These are phyloP conservation scores for Venustoraphidia nigricollis DNA, from an alignment of 2,888 invertebrate species.

Conservation along the genomic window DNA sequence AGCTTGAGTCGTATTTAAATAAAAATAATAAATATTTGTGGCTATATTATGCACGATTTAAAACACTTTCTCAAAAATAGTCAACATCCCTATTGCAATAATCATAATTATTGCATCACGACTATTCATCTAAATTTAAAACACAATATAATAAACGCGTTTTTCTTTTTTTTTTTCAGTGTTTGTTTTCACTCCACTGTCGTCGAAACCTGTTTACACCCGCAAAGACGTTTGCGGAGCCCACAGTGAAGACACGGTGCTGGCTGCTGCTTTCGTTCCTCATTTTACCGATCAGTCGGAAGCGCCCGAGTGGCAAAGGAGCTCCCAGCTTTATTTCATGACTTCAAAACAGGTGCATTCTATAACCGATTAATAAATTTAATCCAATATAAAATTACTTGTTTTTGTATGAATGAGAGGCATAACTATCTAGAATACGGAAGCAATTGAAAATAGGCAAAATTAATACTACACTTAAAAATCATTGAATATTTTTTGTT, in stretches of 20 bases:
- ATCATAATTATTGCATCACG: too few relatives aligned
- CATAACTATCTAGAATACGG: too few relatives aligned
- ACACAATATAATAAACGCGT: constrained; percentile 7
- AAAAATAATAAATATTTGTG: too few relatives aligned
- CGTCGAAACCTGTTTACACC: constrained; percentile 35
- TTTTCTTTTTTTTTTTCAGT: constrained; percentile 29
- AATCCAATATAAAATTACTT: constrained; percentile 5
- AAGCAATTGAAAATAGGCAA: too few relatives aligned
- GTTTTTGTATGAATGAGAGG: background rate
- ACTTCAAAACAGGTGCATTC: constrained; percentile 37
- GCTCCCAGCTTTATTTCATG: constrained; percentile 44
- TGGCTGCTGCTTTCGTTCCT: constrained; percentile 41
- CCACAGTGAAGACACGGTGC: constrained; percentile 20
- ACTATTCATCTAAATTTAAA: background rate
- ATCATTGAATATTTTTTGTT: too few relatives aligned
- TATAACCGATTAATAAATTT: constrained; percentile 5
- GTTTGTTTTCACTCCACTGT: constrained; percentile 43
- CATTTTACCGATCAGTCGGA: constrained; percentile 29
- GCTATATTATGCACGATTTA: too few relatives aligned
- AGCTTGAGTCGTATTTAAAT: too few relatives aligned
- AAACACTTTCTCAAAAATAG: too few relatives aligned
- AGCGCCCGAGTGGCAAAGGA: constrained; percentile 38
- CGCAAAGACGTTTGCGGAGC: constrained; percentile 30
- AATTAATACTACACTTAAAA: too few relatives aligned
- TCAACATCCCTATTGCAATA: too few relatives aligned